These are phyloP conservation scores for Cataglyphis hispanica DNA, from an alignment of 1,140 invertebrate genomes.

Conservation along the genomic window DNA sequence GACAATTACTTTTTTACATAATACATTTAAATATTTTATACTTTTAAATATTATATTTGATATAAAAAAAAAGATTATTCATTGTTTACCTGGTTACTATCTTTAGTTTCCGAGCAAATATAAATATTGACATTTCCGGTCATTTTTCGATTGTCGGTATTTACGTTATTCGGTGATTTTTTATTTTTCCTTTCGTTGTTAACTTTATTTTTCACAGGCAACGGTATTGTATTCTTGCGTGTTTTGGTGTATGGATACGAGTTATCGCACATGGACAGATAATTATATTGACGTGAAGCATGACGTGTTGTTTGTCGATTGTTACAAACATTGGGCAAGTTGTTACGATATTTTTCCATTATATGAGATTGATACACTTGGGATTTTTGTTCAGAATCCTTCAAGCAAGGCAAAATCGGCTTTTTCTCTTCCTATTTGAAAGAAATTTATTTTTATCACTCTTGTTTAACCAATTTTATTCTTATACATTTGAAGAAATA, in stretches of 20 bases:
- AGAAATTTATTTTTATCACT: neutral
- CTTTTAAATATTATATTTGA: neutral
- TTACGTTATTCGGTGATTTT: conserved; percentile 50
- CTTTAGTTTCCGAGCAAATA: conserved; percentile 76
- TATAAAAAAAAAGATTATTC: neutral
- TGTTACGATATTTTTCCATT: neutral
- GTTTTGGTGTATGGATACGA: neutral
- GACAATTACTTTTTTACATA: neutral
- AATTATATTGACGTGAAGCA: neutral
- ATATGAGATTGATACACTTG: neutral
- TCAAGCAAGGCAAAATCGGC: neutral
- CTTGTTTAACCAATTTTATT: neutral
- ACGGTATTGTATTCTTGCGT: neutral
- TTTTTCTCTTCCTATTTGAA: conserved; percentile 49
- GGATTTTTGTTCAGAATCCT: neutral
- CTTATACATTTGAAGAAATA: neutral
- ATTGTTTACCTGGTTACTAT: conserved; percentile 61
- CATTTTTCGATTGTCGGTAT: conserved; percentile 76
- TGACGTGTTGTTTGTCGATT: conserved; percentile 9
- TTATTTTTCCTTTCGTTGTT: conserved; percentile 21
- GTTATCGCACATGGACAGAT: neutral
- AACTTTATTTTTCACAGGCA: conserved; percentile 9
- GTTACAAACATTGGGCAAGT: neutral
- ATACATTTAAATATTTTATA: neutral
- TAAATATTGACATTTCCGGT: conserved; percentile 80